These are phyloP conservation scores for Prionailurus viverrinus DNA, from an alignment of 2,113 vertebrate species.

Conservation along the genomic window DNA sequence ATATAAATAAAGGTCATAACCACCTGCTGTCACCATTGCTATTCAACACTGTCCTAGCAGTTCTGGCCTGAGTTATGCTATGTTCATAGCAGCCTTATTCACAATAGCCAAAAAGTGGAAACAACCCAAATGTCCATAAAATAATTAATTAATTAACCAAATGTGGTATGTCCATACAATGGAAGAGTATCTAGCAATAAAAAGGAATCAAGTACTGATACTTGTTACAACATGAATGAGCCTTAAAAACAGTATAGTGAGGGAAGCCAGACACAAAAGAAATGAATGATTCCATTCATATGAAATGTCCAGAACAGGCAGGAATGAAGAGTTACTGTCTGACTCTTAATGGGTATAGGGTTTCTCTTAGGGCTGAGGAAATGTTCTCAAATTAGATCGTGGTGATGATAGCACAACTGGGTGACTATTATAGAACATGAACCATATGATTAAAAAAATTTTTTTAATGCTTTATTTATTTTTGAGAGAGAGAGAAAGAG, in stretches of 20 bases:
- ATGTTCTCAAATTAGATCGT: not conserved
- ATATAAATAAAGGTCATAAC: slow-evolving; percentile 95
- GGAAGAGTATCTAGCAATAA: not conserved
- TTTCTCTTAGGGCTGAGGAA: not conserved
- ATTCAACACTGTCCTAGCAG: not conserved
- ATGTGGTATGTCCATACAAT: not conserved
- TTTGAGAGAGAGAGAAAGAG: too few relatives aligned
- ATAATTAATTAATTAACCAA: not conserved
- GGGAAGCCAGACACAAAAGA: not conserved
- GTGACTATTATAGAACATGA: not conserved
- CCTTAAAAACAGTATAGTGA: not conserved
- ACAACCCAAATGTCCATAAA: not conserved
- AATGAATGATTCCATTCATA: not conserved
- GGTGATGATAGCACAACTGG: not conserved
- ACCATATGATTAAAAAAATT: not conserved
- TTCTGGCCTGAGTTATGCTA: not conserved
- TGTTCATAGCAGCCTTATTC: not conserved
- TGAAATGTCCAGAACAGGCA: not conserved
- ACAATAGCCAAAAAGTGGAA: not conserved
- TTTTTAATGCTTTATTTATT: too few relatives aligned
- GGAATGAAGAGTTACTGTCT: not conserved
- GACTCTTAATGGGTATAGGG: not conserved
- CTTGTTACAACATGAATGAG: not conserved
- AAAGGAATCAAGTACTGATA: not conserved
- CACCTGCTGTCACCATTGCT: slow-evolving; percentile 34